Percentiles rank a stretch among this genome's conserved stretches.
Evolutionary conservation across 2,888 invertebrate species (phyloP).

Genomic region (Lucinisca nassula): DNA sequence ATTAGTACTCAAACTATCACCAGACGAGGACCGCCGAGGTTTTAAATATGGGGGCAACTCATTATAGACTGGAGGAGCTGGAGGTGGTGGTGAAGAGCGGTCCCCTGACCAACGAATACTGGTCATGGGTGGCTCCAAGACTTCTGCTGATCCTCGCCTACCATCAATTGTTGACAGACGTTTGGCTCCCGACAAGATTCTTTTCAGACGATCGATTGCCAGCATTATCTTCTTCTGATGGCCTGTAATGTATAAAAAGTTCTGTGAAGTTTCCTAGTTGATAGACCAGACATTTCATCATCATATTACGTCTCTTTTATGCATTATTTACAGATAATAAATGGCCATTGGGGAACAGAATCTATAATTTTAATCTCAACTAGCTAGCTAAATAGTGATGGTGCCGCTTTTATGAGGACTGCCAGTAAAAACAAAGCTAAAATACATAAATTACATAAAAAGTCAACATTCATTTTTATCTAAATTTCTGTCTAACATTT

Average conservation of each 20-base stretch:
- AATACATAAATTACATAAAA: too few relatives aligned
- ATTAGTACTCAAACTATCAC: slow-evolving; percentile 81
- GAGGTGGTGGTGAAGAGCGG: slow-evolving; percentile 70
- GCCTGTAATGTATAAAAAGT: slow-evolving; percentile 90
- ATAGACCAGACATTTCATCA: not conserved
- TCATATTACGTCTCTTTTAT: not conserved
- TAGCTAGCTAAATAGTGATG: not conserved
- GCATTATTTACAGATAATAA: not conserved
- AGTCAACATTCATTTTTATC: too few relatives aligned
- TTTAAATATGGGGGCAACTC: slow-evolving; percentile 72
- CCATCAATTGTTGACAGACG: slow-evolving; percentile 83
- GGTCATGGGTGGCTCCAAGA: slow-evolving; percentile 79
- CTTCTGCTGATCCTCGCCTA: slow-evolving; percentile 75
- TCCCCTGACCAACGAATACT: slow-evolving; percentile 82
- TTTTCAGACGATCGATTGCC: slow-evolving; percentile 98
- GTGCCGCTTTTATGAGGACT: not conserved
- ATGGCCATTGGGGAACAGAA: not conserved
- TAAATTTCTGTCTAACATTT: too few relatives aligned
- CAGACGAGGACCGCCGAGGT: slow-evolving; percentile 80
- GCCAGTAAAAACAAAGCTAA: not conserved
- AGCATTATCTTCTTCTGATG: slow-evolving; percentile 99
- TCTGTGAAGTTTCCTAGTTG: not conserved
- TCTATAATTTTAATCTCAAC: slow-evolving; percentile 3
- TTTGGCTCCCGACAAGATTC: slow-evolving; percentile 89
- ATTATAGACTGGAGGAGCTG: slow-evolving; percentile 70